Evolutionary conservation across 2,888 invertebrate genomes (phyloP).

Genomic region (Polylopha cassiicola): DNA sequence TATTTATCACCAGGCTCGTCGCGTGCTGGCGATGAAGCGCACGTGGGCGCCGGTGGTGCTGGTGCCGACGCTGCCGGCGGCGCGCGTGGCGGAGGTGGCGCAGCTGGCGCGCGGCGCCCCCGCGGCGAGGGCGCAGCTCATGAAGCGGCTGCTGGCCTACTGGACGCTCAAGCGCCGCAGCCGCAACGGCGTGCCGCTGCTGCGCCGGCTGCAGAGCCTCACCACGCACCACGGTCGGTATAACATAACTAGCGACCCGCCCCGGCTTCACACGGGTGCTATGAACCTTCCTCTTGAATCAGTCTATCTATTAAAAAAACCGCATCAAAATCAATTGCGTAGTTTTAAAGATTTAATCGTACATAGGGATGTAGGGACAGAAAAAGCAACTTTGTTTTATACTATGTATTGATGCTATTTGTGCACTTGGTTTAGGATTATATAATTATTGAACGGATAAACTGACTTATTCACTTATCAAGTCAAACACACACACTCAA

Average conservation of each 20-base stretch:
- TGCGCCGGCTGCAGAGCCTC: constrained; percentile 78
- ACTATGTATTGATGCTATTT: too few relatives aligned
- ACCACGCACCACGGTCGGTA: constrained; percentile 52
- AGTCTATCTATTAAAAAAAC: too few relatives aligned
- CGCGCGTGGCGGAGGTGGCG: constrained; percentile 91
- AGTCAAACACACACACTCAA: too few relatives aligned
- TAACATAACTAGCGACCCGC: neutral
- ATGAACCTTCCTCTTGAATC: too few relatives aligned
- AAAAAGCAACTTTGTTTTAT: too few relatives aligned
- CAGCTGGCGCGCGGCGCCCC: constrained; percentile 79
- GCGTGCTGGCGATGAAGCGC: constrained; percentile 91
- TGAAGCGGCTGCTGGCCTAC: constrained; percentile 93
- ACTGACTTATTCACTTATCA: too few relatives aligned
- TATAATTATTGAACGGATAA: too few relatives aligned
- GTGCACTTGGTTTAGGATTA: too few relatives aligned
- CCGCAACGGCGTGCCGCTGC: constrained; percentile 95
- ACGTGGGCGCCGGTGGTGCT: constrained; percentile 94
- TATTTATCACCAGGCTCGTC: constrained; percentile 80
- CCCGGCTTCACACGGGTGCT: too few relatives aligned
- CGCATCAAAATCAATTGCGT: too few relatives aligned
- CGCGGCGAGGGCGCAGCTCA: constrained; percentile 88
- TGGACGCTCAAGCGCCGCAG: constrained; percentile 98
- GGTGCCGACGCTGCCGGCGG: constrained; percentile 94
- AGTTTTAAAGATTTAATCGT: too few relatives aligned
- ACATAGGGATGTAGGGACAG: too few relatives aligned